Base-by-base conservation (phyloP, 2,888 invertebrate species). In the Parnassius glacialis region DNA sequence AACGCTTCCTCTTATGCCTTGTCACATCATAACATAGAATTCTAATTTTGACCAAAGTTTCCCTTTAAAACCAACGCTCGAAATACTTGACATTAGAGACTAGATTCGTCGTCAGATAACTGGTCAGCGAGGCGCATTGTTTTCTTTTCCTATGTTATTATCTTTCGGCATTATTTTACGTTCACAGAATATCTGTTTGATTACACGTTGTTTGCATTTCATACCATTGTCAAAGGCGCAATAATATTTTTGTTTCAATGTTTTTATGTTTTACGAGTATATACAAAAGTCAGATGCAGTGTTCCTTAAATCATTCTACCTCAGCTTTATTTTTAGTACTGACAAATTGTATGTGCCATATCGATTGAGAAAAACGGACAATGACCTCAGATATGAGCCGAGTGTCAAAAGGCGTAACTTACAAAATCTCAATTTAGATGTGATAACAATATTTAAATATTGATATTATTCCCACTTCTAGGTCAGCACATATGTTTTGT, bases 11-110 rank as follows among this genome's bases (percentile, higher is more conserved):
- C 70, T 61, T 47, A 47, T 70, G 13, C 42, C 72, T 77, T 79
- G 43, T 0, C 5, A 67, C 78, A 70, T 60, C 54, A 73, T 47
- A 62, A 75, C 72, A 77, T 74, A 76, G 70, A 83, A 84, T 83
- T 83, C 83, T 83, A 88, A 87, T 88, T 87, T 79, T 69, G 74
- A 76, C 59, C 74, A 72, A 70, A 84, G 83, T 85, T 86, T 85
- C 85, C 85, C 84, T 85, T 83, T 79, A 83, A 84, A 83, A 78
- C 80, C 80, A 75, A 79, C 82, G 79, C 75, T 82, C 84, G 78
- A 86, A 86, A 89, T 85, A 83, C 85, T 84, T 83, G 78, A 82
- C 81, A 77, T 75, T 83, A 84, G 76, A 80, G 74, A 84, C 85
- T 76, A 87, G 87, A 88, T 89, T 78, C 74, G 73, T 78, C 67